Base-by-base conservation (phyloP, 2,113 vertebrate species). In the Fregetta grallaria region DNA sequence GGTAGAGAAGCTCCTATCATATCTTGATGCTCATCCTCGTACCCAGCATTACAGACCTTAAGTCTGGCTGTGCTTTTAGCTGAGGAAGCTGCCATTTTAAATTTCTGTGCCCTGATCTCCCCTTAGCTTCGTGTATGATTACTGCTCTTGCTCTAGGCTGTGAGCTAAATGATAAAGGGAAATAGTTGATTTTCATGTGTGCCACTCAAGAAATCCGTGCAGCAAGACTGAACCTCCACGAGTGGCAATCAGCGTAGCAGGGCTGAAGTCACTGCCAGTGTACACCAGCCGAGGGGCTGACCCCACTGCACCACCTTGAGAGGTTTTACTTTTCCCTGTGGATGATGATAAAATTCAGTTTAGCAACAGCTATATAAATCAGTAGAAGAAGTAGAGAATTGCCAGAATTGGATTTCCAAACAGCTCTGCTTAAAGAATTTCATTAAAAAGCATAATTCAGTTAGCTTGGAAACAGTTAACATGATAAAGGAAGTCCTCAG, bases 401-500 rank as follows among this genome's bases (percentile, higher is more conserved):
- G 17, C 5, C 22, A 76, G 61, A 88, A 70, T 9, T 30, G 15
- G 19, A 20, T 71, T 81, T 78, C 44, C 50, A 75, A 88, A 95
- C 53, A 19, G 6, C 12, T 82, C 16, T 59, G 52, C 42, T 74
- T 85, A 76, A 62, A 71, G 30, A 88, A 79, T 84, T 77, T 76
- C 0, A 63, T 2, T 4, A 67, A 70, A 86, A 86, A 91, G 29
- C 20, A 18, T 25, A 83, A 71, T 75, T 62, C 40, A 79, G 32
- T 56, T 81, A 92, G 86, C 49, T 71, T 90, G 30, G 90, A 91
- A 95, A 91, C 40, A 63, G 93, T 82, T 91, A 96, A 92, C 4
- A 4, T 23, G 34, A 61, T 73, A 88, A 94, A 87, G 38, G 29
- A 76, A 86, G 26, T 53, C 62, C 34, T 65, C 71, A 80, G 81